Percentiles rank a stretch among this genome's conserved stretches.
Evolutionary conservation across 2,888 invertebrate species (phyloP).

Genomic region (Maniola hyperantus): DNA sequence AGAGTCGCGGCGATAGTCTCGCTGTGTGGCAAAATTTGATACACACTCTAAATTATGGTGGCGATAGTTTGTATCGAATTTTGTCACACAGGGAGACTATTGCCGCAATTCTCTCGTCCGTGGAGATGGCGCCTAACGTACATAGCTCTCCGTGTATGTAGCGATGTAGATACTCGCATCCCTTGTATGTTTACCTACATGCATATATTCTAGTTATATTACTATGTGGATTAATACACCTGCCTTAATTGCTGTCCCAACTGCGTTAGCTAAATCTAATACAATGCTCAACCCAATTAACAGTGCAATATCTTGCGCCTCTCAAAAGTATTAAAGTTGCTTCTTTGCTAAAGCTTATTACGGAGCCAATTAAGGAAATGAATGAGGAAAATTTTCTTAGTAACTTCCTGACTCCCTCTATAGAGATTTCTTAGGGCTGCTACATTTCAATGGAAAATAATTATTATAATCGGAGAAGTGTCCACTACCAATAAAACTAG

Average conservation of each 20-base stretch:
- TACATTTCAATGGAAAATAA: neutral
- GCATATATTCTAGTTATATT: neutral
- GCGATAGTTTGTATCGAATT: too few species aligned
- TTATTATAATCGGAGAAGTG: too few species aligned
- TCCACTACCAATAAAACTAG: too few species aligned
- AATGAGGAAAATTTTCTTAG: conserved; percentile 49
- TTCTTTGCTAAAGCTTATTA: conserved; percentile 40
- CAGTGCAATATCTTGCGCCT: conserved; percentile 35
- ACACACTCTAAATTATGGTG: too few species aligned
- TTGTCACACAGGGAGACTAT: too few species aligned
- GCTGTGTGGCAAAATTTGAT: too few species aligned
- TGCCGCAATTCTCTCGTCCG: too few species aligned
- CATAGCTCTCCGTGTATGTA: too few species aligned
- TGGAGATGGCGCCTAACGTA: too few species aligned
- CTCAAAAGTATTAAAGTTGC: conserved; percentile 39
- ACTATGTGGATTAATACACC: conserved; percentile 20
- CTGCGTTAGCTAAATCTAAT: conserved; percentile 32
- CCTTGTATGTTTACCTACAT: too few species aligned
- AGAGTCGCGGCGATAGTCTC: too few species aligned
- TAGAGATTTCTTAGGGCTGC: conserved; percentile 40
- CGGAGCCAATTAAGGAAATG: conserved; percentile 48
- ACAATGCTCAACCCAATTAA: conserved; percentile 34
- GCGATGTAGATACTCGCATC: too few species aligned
- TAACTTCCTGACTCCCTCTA: conserved; percentile 50
- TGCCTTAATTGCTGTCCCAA: conserved; percentile 27